Percentiles rank a stretch among this genome's conserved stretches.
These are phyloP conservation scores for Ptyas mucosa DNA, from an alignment of 2,113 vertebrate species.

Conservation along the genomic window DNA sequence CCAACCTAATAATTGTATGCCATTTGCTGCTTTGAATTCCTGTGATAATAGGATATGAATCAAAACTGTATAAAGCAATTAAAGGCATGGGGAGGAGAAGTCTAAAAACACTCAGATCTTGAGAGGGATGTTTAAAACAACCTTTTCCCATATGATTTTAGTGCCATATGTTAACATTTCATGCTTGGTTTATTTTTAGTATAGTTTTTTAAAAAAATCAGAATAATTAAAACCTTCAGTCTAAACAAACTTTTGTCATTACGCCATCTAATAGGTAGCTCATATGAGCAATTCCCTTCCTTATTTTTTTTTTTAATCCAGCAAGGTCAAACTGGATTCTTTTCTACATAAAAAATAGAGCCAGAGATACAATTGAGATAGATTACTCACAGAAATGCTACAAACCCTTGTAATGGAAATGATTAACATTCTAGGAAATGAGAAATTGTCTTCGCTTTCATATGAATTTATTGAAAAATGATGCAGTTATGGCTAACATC, in stretches of 20 bases:
- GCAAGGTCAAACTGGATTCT: neutral
- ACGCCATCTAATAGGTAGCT: neutral
- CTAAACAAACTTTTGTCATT: neutral
- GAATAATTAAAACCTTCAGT: neutral
- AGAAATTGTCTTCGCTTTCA: neutral
- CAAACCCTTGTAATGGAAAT: neutral
- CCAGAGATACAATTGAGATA: neutral
- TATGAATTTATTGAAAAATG: neutral
- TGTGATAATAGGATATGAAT: neutral
- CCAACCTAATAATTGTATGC: neutral
- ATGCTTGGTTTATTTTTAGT: neutral
- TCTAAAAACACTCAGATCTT: neutral
- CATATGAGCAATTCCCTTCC: neutral
- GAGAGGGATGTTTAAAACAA: neutral
- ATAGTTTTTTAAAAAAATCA: neutral
- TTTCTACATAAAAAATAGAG: neutral
- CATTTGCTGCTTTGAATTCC: neutral
- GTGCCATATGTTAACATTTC: neutral
- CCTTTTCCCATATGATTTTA: neutral
- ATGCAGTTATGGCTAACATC: slow-evolving; percentile 7
- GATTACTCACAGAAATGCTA: neutral
- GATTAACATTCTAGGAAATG: neutral
- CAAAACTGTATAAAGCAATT: neutral
- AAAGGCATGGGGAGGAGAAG: neutral
- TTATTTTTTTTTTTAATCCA: neutral